A percentile compares a stretch with the other conserved stretches of the same genome.
phyloP scores from a whole-genome alignment of 2,888 invertebrate species.

The Piscicola geometra region DNA sequence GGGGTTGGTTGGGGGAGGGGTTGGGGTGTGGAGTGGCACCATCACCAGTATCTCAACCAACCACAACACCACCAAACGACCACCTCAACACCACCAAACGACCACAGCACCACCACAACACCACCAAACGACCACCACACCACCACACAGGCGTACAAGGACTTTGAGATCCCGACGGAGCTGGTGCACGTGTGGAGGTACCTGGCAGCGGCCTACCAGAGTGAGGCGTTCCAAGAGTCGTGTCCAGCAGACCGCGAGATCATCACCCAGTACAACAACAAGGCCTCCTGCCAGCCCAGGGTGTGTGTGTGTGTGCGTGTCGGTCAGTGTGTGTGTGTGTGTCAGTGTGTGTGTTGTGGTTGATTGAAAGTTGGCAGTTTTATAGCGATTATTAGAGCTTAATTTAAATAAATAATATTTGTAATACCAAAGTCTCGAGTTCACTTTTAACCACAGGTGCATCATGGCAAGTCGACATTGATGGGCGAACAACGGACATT shows the following conservation, averaged over 20 bases:
- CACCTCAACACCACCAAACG: too few species aligned
- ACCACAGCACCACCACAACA: too few species aligned
- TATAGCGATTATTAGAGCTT: too few species aligned
- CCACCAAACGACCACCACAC: too few species aligned
- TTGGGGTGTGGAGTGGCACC: too few species aligned
- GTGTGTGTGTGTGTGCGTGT: background rate
- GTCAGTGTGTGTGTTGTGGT: background rate
- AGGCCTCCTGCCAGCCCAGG: constrained; percentile 41
- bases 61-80: too few species aligned
- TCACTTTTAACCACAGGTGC: constrained; percentile 31
- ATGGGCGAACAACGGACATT: constrained; percentile 45
- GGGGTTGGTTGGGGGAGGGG: background rate
- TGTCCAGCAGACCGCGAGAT: constrained; percentile 99
- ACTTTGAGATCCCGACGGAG: constrained; percentile 65
- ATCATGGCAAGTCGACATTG: constrained; percentile 37
- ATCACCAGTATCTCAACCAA: too few species aligned
- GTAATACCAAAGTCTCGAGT: too few species aligned
- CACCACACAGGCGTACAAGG: constrained; percentile 49
- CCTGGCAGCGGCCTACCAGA: constrained; percentile 94
- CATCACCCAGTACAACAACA: constrained; percentile 79
- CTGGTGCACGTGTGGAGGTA: constrained; percentile 88
- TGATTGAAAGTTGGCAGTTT: background rate
- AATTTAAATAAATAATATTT: too few species aligned
- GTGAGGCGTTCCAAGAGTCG: constrained; percentile 95
- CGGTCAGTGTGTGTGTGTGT: background rate